Evolutionary conservation across 2,113 vertebrate species (phyloP), one percentile per base, ranked within the genome.

Genomic region (Heterochromis multidens): DNA sequence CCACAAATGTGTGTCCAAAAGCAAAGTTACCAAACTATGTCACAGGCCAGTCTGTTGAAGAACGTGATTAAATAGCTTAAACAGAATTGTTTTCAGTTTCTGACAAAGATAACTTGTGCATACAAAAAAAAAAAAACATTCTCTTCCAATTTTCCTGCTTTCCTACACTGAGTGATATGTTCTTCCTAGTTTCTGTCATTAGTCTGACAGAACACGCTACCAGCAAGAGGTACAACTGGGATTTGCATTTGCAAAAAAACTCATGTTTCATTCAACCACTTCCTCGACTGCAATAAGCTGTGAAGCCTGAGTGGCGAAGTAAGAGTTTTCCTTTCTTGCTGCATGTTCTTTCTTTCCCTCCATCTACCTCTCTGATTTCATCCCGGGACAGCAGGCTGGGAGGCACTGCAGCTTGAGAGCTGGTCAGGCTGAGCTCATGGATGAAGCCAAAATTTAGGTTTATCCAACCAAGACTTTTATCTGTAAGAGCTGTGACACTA

Each of bases 361-460:
- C n/a, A 8, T 57, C 23, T 2, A 52, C 79, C 19, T 31, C 43
- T 77, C 60, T 52, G 72, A 65, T 78, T 88, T 87, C 83, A 87
- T 88, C 87, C 76, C 77, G 57, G 81, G 79, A 89, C 89, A 63
- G 87, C 72, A 88, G 84, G 63, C 85, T 43, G 77, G 77, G 88
- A 86, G 88, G 82, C 72, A 31, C 63, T n/a, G 72, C 60, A 43
- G 90, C 87, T 57, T 1, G 79, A 81, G 46, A 6, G 21, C 77
- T 83, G 77, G 31, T 81, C 83, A 77, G 70, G 23, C 87, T 33
- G 65, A 54, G 79, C 87, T 88, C 17, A 80, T 77, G 83, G 85
- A 82, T 79, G 60, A 92, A 61, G 72, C 40, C 61, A 21, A 83
- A 78, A 81, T 74, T 35, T 59, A 35, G 54, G 61, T 84, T 86